phyloP scores from a whole-genome alignment of 30 jellyfish, hydroid and myxozoan genomes.

The Turritopsis rubra region DNA sequence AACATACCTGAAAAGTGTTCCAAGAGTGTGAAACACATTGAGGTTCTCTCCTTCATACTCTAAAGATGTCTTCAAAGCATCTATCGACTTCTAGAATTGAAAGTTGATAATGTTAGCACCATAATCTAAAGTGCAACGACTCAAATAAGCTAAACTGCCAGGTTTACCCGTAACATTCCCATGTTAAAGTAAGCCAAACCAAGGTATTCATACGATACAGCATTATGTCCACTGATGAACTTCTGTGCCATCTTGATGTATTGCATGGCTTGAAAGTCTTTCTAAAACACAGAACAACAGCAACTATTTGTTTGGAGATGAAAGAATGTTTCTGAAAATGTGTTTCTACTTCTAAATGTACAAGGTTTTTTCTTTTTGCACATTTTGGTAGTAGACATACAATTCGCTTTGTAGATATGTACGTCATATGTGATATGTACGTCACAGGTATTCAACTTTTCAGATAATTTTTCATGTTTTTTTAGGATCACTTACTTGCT shows the following conservation, averaged over 20 bases:
- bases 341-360: too few species aligned
- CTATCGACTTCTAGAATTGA: conserved; percentile 53
- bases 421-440: too few species aligned
- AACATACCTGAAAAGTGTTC: conserved; percentile 69
- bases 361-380: too few species aligned
- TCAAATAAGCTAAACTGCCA: neutral
- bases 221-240: conserved; percentile 73
- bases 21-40: conserved; percentile 61
- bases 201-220: conserved; percentile 71
- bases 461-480: too few species aligned
- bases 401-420: too few species aligned
- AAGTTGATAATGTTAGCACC: neutral
- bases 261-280: conserved; percentile 58
- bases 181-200: conserved; percentile 71
- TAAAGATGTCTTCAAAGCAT: conserved; percentile 62
- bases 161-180: conserved; percentile 77
- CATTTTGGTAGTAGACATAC: too few species aligned
- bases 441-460: too few species aligned
- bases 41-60: conserved; percentile 85
- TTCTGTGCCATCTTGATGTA: conserved; percentile 69
- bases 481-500: too few species aligned
- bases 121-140: neutral
- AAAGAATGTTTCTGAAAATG: too few species aligned
- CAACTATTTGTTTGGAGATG: too few species aligned
- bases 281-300: conserved; percentile 29